phyloP scores from a whole-genome alignment of 2,113 vertebrate species.

The Camelus dromedarius region DNA sequence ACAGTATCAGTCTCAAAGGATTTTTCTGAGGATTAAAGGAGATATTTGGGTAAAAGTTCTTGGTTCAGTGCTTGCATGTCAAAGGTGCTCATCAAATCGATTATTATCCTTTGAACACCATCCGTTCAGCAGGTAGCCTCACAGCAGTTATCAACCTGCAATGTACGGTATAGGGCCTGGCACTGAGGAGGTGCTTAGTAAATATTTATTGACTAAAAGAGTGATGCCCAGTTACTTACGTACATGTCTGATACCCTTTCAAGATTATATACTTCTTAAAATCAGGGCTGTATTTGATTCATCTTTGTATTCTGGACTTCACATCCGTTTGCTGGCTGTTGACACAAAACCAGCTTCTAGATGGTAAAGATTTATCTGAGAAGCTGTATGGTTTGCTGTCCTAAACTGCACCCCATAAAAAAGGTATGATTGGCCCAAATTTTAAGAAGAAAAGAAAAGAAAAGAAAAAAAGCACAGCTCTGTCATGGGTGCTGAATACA shows the following conservation, averaged over 20 bases:
- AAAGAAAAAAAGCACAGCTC: not conserved
- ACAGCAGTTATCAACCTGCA: not conserved
- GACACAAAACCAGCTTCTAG: not conserved
- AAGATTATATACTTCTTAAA: not conserved
- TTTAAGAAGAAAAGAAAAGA: too few relatives aligned
- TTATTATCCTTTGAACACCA: not conserved
- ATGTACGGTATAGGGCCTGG: not conserved
- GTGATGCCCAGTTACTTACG: not conserved
- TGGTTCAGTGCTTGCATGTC: not conserved
- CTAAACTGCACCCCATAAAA: not conserved
- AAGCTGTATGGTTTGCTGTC: not conserved
- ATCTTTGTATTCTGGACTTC: slow-evolving; percentile 23
- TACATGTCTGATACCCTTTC: not conserved
- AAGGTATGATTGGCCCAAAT: not conserved
- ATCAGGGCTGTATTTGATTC: not conserved
- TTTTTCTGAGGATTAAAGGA: not conserved
- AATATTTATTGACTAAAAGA: not conserved
- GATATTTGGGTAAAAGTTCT: not conserved
- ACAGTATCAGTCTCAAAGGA: not conserved
- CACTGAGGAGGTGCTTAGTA: not conserved
- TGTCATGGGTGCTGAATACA: not conserved
- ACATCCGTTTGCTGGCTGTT: too few relatives aligned
- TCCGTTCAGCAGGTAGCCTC: not conserved
- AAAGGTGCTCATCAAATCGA: not conserved
- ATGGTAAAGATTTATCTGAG: not conserved